phyloP scores from a whole-genome alignment of 2,797 vertebrate species.

The Brotula barbata region DNA sequence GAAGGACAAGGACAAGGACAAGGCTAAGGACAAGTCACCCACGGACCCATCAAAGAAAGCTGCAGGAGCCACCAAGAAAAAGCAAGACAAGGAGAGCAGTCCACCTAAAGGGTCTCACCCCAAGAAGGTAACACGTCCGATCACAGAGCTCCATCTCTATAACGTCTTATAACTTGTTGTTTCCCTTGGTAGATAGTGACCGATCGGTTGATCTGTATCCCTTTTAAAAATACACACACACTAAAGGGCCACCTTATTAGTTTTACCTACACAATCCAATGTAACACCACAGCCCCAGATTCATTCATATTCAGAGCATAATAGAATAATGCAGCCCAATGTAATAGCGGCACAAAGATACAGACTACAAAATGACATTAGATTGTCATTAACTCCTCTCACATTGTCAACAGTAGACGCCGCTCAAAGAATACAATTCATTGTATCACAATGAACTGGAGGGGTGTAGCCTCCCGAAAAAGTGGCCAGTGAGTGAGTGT shows the following conservation, averaged over 20 bases:
- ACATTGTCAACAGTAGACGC: background rate
- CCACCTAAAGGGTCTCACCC: slow-evolving; percentile 56
- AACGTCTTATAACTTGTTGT: too few species aligned
- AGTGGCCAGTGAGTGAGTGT: background rate
- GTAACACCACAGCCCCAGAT: background rate
- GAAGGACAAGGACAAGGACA: too few species aligned
- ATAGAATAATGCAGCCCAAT: background rate
- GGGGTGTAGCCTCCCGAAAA: background rate
- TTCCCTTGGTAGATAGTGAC: too few species aligned
- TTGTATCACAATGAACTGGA: background rate
- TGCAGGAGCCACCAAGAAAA: slow-evolving; percentile 62
- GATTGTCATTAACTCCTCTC: background rate
- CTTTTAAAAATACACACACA: background rate
- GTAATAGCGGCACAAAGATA: background rate
- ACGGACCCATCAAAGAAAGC: slow-evolving; percentile 61
- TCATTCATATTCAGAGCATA: background rate
- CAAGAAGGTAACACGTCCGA: slow-evolving; percentile 76
- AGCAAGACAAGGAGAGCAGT: slow-evolving; percentile 63
- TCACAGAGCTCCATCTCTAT: background rate
- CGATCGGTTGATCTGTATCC: too few species aligned
- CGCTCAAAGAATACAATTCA: background rate
- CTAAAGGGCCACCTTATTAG: background rate
- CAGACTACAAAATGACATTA: background rate
- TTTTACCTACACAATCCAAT: background rate
- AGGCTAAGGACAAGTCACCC: slow-evolving; percentile 66